phyloP scores from a whole-genome alignment of 2,113 vertebrate genomes.

The Riparia riparia region DNA sequence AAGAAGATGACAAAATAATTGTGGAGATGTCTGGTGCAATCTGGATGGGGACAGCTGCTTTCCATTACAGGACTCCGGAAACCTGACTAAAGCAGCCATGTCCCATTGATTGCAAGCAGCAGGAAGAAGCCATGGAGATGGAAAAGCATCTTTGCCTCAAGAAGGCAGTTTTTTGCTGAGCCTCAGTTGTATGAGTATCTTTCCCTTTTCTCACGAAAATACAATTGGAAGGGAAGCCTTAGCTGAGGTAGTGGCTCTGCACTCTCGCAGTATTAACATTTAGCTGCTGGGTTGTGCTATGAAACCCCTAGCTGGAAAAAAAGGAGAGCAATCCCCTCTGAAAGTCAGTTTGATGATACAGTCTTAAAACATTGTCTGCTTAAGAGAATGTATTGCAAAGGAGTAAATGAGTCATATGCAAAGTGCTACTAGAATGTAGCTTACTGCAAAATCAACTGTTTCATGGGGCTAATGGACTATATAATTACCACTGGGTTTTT shows the following conservation, averaged over 20 bases:
- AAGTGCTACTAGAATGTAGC: not conserved
- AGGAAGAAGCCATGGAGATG: not conserved
- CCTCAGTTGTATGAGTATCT: not conserved
- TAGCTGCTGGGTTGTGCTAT: not conserved
- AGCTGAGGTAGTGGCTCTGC: not conserved
- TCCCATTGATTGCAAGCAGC: not conserved
- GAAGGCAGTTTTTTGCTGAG: not conserved
- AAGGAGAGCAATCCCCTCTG: not conserved
- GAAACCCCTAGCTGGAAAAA: not conserved
- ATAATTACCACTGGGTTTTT: not conserved
- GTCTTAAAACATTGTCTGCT: not conserved
- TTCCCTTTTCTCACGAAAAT: not conserved
- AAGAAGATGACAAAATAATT: not conserved
- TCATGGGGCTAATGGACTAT: not conserved
- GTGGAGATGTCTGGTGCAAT: not conserved
- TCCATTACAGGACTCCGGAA: not conserved
- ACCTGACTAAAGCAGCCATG: not conserved
- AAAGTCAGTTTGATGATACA: fast-evolving
- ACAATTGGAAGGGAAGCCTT: not conserved
- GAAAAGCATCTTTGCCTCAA: not conserved
- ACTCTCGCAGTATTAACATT: not conserved
- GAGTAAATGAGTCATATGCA: not conserved
- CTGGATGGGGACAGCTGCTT: not conserved
- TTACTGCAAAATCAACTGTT: not conserved
- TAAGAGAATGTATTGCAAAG: not conserved